Conservation (phyloP, 2,888 invertebrate species). For the Cynaeus angustus region DNA sequence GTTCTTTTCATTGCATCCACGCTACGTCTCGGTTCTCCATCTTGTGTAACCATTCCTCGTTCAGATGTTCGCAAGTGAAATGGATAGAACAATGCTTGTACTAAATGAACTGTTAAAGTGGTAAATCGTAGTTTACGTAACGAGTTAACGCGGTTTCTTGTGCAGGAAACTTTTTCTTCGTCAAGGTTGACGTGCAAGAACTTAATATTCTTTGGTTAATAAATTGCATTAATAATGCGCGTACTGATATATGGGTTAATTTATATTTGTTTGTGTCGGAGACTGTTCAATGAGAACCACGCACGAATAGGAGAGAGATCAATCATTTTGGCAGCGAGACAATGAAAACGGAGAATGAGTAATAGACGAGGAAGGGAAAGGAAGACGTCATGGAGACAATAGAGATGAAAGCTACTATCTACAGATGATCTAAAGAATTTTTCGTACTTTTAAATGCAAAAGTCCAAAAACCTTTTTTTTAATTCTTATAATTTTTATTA, state of each 20-base stretch:
- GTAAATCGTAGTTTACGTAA: slow-evolving; percentile 46
- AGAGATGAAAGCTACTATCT: no score
- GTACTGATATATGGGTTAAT: slow-evolving; percentile 45
- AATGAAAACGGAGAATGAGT: no score
- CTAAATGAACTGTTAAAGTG: slow-evolving; percentile 47
- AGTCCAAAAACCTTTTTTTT: no score
- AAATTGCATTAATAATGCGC: slow-evolving; percentile 43
- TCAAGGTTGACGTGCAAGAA: slow-evolving; percentile 50
- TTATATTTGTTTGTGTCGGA: slow-evolving; percentile 27
- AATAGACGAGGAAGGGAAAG: no score
- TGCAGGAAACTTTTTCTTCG: slow-evolving; percentile 48
- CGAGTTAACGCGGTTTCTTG: slow-evolving; percentile 45
- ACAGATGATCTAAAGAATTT: no score
- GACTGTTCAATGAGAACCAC: slow-evolving; percentile 10
- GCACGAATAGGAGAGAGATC: neutral
- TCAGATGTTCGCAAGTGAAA: slow-evolving; percentile 42
- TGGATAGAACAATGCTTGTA: slow-evolving; percentile 41
- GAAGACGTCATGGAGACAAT: no score
- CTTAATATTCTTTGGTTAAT: slow-evolving; percentile 38
- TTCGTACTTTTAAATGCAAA: no score
- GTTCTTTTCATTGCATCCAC: slow-evolving; percentile 20
- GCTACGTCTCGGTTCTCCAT: slow-evolving; percentile 40
- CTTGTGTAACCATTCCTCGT: slow-evolving; percentile 41
- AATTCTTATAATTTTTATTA: no score
- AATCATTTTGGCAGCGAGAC: slow-evolving; percentile 4